Conservation (phyloP, 2,888 invertebrate species). For the Lochmaea capreae region DNA sequence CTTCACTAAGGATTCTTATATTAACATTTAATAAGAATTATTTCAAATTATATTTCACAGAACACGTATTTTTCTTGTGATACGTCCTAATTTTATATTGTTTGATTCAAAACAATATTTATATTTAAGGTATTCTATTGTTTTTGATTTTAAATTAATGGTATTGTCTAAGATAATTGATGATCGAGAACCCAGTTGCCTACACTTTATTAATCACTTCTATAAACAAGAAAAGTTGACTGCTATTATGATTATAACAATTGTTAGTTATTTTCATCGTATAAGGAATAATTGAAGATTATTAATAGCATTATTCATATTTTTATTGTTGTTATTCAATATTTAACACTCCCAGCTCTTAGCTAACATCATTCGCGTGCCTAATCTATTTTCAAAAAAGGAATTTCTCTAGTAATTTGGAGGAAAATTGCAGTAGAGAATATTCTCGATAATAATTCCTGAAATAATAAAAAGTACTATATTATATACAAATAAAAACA, state of each 20-base stretch:
- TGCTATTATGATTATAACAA: constrained; percentile 28
- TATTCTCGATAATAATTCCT: too few species aligned
- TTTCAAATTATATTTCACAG: too few species aligned
- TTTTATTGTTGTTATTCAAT: not conserved
- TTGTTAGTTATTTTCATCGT: constrained; percentile 10
- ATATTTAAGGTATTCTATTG: constrained; percentile 16
- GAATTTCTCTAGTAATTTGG: too few species aligned
- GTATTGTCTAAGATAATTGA: constrained; percentile 35
- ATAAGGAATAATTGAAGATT: not conserved
- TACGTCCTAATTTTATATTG: not conserved
- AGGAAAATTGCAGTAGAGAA: too few species aligned
- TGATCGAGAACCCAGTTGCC: constrained; percentile 20
- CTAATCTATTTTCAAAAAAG: too few species aligned
- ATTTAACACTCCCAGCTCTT: not conserved
- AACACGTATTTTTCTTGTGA: not conserved
- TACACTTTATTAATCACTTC: constrained; percentile 36
- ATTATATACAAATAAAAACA: too few species aligned
- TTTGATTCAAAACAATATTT: constrained; percentile 23
- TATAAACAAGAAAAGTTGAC: constrained; percentile 29
- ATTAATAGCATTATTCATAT: not conserved
- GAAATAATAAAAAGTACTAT: too few species aligned
- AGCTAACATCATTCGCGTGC: not conserved
- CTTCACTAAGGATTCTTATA: too few species aligned
- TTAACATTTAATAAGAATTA: too few species aligned
- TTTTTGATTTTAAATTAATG: constrained; percentile 33